Evolutionary conservation across 2,888 invertebrate species (phyloP), one percentile per base, ranked within the genome.

Genomic region (Calameuta filiformis): DNA sequence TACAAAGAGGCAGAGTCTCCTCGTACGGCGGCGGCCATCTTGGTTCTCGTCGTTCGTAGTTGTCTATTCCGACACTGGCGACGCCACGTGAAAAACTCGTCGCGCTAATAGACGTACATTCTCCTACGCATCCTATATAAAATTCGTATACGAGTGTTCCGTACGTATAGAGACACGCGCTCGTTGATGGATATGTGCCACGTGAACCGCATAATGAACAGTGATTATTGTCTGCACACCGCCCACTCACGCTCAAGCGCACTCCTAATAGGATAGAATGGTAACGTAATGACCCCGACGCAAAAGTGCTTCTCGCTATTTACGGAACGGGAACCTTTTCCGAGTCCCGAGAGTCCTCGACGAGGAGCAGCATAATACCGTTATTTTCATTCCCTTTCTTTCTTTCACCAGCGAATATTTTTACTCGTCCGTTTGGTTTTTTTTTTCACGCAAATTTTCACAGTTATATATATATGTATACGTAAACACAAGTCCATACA

Each of bases 141-240:
- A 84, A 80, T 81, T 83, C 81, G 79, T 78, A 81, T 76, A 79
- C 80, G 81, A 79, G 83, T 85, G 84, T 85, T 82, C 83, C 81
- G 78, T 40, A 79, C 85, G 84, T 81, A 85, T 81, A 85, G 83
- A 85, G 71, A 71, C 31, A 71, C 56, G 77, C 77, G 76, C 76
- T 68, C 80, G 79, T 73, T 83, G 85, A 85, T 83, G 85, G 86
- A 85, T 84, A 81, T 83, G 83, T 79, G 82, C 83, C 84, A 86
- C 86, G 86, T 86, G 86, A 86, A 83, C 80, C 81, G 86, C 85
- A 87, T 86, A 85, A 85, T 80, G 81, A 86, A 83, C 79, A 79
- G 80, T 79, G 85, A 86, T 86, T 85, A 82, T 84, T 82, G 81
- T 80, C 81, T 80, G 81, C 73, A 76, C 82, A 82, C 84, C 83